Conservation (phyloP, 2,113 vertebrate species). For the Apistogramma diplotaenia region DNA sequence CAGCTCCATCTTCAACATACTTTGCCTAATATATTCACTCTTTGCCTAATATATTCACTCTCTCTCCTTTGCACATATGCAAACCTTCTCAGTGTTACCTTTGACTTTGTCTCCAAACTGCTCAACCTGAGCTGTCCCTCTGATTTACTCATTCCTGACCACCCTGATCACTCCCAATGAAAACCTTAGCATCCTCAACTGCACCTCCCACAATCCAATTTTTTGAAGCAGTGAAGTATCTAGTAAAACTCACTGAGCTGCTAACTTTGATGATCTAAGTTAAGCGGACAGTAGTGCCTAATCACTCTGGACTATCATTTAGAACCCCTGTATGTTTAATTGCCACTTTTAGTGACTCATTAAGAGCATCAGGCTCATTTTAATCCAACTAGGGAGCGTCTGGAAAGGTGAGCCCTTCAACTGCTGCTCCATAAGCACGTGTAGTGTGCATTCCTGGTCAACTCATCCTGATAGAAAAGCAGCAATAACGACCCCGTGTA, state of each 20-base stretch:
- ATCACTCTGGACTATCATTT: not conserved
- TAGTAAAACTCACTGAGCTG: too few species aligned
- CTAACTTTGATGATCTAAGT: not conserved
- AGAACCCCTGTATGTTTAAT: not conserved
- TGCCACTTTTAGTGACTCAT: not conserved
- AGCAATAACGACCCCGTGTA: not conserved
- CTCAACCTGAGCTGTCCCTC: not conserved
- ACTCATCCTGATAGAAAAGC: not conserved
- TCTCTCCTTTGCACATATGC: too few species aligned
- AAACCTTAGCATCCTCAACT: not conserved
- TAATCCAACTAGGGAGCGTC: conserved; percentile 28
- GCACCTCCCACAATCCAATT: not conserved
- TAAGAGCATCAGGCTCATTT: not conserved
- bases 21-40: too few species aligned
- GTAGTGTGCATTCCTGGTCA: not conserved
- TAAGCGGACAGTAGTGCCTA: too few species aligned
- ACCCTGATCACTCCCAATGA: too few species aligned
- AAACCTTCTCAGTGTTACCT: not conserved
- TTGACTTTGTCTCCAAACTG: rapidly evolving
- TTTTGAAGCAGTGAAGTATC: not conserved
- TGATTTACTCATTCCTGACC: rapidly evolving
- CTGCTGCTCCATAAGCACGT: not conserved
- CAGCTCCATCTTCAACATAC: too few species aligned
- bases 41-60: too few species aligned
- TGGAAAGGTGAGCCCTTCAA: not conserved